Evolutionary conservation across 2,113 vertebrate genomes (phyloP).

Genomic region (Centropus bengalensis): DNA sequence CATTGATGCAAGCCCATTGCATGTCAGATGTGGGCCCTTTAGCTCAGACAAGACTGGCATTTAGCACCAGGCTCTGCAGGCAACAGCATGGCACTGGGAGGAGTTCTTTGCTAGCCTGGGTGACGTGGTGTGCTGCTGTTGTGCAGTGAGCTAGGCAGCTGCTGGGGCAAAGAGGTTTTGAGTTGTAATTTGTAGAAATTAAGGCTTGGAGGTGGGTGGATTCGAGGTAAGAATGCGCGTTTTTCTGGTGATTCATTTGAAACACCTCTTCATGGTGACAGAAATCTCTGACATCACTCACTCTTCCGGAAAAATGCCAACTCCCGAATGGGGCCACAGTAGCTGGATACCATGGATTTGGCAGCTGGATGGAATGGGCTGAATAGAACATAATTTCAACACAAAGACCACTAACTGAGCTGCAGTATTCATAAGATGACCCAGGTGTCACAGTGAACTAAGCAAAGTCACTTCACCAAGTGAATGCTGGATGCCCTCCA

Average conservation of each 20-base stretch:
- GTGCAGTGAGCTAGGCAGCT: not conserved
- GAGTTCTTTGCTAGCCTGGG: not conserved
- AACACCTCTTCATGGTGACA: not conserved
- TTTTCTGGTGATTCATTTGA: not conserved
- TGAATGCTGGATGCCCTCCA: not conserved
- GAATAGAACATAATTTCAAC: not conserved
- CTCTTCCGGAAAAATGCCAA: not conserved
- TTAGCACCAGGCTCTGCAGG: not conserved
- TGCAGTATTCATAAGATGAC: not conserved
- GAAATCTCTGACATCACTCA: not conserved
- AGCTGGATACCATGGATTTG: not conserved
- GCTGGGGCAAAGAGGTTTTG: not conserved
- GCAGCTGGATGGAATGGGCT: not conserved
- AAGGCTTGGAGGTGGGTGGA: not conserved
- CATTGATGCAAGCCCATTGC: not conserved
- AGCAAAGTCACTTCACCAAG: conserved; percentile 22
- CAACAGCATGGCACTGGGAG: not conserved
- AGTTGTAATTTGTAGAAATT: not conserved
- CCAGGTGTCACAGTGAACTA: not conserved
- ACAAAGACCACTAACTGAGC: not conserved
- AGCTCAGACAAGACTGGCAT: not conserved
- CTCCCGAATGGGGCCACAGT: not conserved
- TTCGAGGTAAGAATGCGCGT: not conserved
- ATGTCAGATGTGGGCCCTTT: not conserved
- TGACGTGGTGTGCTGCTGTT: not conserved